Evolutionary conservation across 1,140 invertebrate species (phyloP), one percentile per base, ranked within the genome.

Genomic region (Scaptomyza graminum): DNA sequence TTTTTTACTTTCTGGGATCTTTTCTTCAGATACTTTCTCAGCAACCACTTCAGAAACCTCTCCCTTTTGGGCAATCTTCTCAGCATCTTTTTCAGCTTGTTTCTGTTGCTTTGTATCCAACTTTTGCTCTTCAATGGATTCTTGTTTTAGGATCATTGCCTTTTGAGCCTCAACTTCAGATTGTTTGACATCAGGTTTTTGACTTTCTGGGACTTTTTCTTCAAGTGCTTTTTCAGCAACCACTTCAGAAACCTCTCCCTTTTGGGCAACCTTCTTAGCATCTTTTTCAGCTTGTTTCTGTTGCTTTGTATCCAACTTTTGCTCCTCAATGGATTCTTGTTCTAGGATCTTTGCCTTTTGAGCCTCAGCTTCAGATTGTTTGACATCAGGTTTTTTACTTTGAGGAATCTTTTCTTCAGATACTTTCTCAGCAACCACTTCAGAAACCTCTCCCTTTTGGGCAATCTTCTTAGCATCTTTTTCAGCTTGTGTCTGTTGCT

Each of bases 271-370:
- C 15, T 61, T 62, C 46, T 63, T 41, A 13, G 37, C 39, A 54
- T 63, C 47, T 9, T 66, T 28, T 4, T 66, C 28, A 9, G 50
- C 37, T 57, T 55, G 49, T 2, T 71, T 46, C 12, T 15, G 11
- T 41, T 66, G 54, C 8, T 66, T 39, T 25, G 44, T 18, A 68
- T 64, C 12, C 16, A 57, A 18, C 25, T 67, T 28, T n/a, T 25
- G 1, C 18, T 60, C 57, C 41, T 71, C 54, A 22, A 55, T 13
- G 7, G 15, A 49, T 67, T 57, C 37, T 11, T 50, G 37, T 43
- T 57, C 65, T 12, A 57, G 41, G 9, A 39, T 34, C 41, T 75
- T 55, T 2, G 25, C 41, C 1, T 44, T 52, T 51, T 50, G n/a
- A 3, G 50, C 11, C 12, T 64, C 50, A 54, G 22, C 25, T 46